These are phyloP conservation scores for Stenotaenia linearis DNA, from an alignment of 2,888 invertebrate genomes.

Conservation along the genomic window DNA sequence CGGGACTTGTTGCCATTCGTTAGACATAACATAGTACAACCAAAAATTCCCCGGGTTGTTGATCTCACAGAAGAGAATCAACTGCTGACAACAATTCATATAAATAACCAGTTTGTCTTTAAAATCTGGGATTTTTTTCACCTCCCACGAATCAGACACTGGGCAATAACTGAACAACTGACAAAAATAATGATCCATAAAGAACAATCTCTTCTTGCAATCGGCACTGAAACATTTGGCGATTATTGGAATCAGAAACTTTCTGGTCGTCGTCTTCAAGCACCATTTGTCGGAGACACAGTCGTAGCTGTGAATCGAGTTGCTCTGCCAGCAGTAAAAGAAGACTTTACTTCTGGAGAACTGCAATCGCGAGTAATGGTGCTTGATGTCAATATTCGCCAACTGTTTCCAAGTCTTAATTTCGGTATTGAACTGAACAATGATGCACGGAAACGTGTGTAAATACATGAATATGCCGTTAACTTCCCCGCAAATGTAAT, in stretches of 20 bases:
- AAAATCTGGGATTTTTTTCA: slow-evolving; percentile 17
- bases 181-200: slow-evolving; percentile 4
- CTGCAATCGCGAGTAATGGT: background rate
- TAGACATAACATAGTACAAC: background rate
- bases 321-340: slow-evolving; percentile 14
- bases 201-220: background rate
- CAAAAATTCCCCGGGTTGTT: background rate
- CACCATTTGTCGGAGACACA: background rate
- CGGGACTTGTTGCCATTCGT: background rate
- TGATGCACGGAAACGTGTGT: background rate
- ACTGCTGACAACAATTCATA: slow-evolving; percentile 5
- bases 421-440: background rate
- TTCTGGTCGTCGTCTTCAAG: background rate
- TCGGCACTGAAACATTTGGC: slow-evolving; percentile 4
- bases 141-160: slow-evolving; percentile 12
- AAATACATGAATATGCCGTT: background rate
- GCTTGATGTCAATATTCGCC: slow-evolving; percentile 15
- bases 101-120: slow-evolving; percentile 10
- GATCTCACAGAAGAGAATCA: slow-evolving; percentile 3
- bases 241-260: background rate
- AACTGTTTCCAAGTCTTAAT: background rate
- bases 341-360: background rate
- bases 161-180: slow-evolving; percentile 8
- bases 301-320: slow-evolving; percentile 6
- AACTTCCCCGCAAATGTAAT: background rate